A percentile compares a stretch with the other conserved stretches of the same genome.
Conservation (phyloP, 2,113 vertebrate species). For the Pagrus major region DNA sequence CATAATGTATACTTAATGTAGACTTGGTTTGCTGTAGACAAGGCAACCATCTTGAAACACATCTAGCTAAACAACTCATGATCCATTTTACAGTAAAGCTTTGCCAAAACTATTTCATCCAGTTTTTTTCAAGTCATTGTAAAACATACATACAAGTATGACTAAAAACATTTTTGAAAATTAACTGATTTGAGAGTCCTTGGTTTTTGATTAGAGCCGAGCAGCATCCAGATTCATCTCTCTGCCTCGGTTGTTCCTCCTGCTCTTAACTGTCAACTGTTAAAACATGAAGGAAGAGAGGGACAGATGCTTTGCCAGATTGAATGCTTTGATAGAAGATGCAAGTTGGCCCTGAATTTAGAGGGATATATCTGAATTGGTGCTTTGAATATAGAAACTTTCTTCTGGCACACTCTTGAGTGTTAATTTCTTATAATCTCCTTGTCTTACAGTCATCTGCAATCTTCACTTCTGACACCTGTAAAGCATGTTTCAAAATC, state of each 20-base stretch:
- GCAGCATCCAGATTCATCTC: background rate
- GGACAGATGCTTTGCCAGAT: background rate
- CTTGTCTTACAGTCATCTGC: slow-evolving; percentile 2
- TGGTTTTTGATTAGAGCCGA: slow-evolving; percentile 5
- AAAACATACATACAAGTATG: background rate
- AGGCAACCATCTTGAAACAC: too few relatives aligned
- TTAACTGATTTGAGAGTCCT: background rate
- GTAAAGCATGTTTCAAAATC: background rate
- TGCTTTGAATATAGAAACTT: slow-evolving; percentile 11
- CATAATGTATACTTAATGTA: too few relatives aligned
- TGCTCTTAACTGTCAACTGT: background rate
- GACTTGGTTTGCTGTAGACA: too few relatives aligned
- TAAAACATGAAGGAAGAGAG: slow-evolving; percentile 4
- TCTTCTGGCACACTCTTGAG: background rate
- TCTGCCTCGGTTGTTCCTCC: background rate
- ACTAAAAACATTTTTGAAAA: slow-evolving; percentile 10
- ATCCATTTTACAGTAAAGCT: background rate
- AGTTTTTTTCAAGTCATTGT: background rate
- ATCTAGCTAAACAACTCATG: too few relatives aligned
- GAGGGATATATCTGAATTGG: background rate
- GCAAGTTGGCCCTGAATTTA: slow-evolving; percentile 4
- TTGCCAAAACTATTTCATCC: background rate
- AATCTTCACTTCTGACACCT: slow-evolving; percentile 16
- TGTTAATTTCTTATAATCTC: slow-evolving; percentile 19
- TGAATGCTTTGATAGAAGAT: slow-evolving; percentile 19